These are phyloP conservation scores for Orchesella flavescens DNA, from an alignment of 2,888 invertebrate genomes.

Conservation along the genomic window DNA sequence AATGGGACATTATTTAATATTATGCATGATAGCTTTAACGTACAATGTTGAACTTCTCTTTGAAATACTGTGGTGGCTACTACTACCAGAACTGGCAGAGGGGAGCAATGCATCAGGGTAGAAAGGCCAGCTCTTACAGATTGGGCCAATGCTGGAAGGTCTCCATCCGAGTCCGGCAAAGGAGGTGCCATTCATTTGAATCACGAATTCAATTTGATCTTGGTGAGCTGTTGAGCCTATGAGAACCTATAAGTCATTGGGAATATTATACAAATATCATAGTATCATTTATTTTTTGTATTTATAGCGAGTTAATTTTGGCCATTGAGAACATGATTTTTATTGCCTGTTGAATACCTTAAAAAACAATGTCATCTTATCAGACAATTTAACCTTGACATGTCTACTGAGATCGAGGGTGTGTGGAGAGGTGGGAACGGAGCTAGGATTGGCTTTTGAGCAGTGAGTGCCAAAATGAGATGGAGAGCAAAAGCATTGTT, in stretches of 20 bases:
- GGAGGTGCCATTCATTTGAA: conserved; percentile 89
- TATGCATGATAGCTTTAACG: neutral
- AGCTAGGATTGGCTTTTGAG: conserved; percentile 45
- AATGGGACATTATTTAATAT: neutral
- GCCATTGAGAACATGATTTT: too few relatives aligned
- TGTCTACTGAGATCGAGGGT: conserved; percentile 64
- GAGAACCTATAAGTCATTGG: conserved; percentile 6
- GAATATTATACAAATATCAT: too few relatives aligned
- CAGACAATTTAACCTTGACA: conserved; percentile 61
- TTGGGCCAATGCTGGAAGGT: conserved; percentile 75
- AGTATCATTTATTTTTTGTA: too few relatives aligned
- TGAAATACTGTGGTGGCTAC: conserved; percentile 4
- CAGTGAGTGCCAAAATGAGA: conserved; percentile 67
- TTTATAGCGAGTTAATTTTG: too few relatives aligned
- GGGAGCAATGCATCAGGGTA: conserved; percentile 46
- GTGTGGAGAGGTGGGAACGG: conserved; percentile 47
- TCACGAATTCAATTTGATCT: conserved; percentile 77
- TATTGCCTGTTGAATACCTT: conserved; percentile 35
- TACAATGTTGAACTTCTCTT: conserved; percentile 36
- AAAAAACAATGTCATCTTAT: conserved; percentile 64
- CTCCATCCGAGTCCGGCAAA: conserved; percentile 95
- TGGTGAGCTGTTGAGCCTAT: conserved; percentile 46
- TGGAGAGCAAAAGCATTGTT: conserved; percentile 68
- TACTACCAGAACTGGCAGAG: conserved; percentile 6
- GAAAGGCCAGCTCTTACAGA: conserved; percentile 65